Percentiles rank a stretch among this genome's conserved stretches.
phyloP scores from a whole-genome alignment of 2,888 invertebrate species.

The Drosophila anomalipes region DNA sequence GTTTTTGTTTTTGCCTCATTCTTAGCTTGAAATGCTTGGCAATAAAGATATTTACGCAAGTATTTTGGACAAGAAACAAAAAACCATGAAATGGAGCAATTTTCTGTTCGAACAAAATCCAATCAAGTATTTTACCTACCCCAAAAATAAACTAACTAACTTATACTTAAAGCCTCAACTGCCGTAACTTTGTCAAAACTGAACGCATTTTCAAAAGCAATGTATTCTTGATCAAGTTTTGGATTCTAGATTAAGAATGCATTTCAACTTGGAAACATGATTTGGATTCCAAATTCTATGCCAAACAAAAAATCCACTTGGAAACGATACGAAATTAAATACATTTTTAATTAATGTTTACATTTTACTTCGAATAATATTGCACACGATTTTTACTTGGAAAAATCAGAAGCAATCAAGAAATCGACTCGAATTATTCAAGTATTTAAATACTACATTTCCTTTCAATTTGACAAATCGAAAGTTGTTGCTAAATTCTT shows the following conservation, averaged over 20 bases:
- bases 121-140: conserved; percentile 28
- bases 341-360: background rate
- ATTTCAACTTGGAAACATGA: background rate
- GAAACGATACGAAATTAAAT: background rate
- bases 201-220: background rate
- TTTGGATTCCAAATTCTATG: background rate
- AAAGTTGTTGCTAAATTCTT: background rate
- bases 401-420: background rate
- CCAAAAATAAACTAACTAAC: conserved; percentile 6
- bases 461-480: background rate
- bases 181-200: background rate
- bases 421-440: background rate
- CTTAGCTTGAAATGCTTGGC: conserved; percentile 53
- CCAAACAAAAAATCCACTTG: background rate
- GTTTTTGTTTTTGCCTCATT: conserved; percentile 13
- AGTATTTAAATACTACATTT: background rate
- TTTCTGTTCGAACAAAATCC: conserved; percentile 43
- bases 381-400: background rate
- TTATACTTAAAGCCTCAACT: conserved; percentile 9
- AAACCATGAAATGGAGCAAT: conserved; percentile 71
- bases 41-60: conserved; percentile 77
- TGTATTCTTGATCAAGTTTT: background rate
- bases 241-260: background rate
- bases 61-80: conserved; percentile 42
- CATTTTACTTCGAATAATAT: background rate